Evolutionary conservation across 1,140 invertebrate species (phyloP), one percentile per base, ranked within the genome.

Genomic region (Pseudachorutes palmiensis): DNA sequence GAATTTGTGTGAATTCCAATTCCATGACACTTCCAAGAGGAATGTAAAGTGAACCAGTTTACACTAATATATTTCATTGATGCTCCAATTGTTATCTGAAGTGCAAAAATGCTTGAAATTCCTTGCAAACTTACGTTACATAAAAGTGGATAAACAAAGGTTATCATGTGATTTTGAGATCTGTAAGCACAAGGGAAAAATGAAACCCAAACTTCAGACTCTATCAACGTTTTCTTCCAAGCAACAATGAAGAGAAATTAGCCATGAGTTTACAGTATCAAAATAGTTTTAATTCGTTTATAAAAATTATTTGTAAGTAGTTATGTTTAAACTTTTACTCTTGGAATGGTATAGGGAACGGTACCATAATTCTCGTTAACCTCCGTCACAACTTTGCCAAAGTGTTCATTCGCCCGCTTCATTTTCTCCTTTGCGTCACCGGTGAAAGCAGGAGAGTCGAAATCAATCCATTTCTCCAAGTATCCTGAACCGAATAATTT

Each of bases 391-490:
- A 19, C 36, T 41, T 41, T 5, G 36, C 5, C 36, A 41, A 19
- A 9, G 5, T 41, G 5, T 9, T 5, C 19, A 41, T 41, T 41
- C 19, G 5, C 19, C 19, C 5, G 36, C 19, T 41, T 41, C 36
- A 9, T 41, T 9, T 9, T 9, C 5, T 9, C 36, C 36, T 41
- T 19, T 41, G 36, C 5, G 36, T 19, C 36, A 41, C 5, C 19
- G 36, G 19, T 5, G 19, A 41, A 41, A 41, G 19, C 5, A 19
- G 36, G 36, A 41, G 36, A 19, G 19, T 60, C 24, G 22, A 30
- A 31, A 28, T 60, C 30, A 32, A 60, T 22, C 58, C 58, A 60
- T 60, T 31, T 28, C 12, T 60, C 30, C 22, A 60, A 29, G 31
- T 30, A 31, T 28, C 5, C 9, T 22, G 5, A 5, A 12, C 58